phyloP scores from a whole-genome alignment of 2,888 invertebrate species.

The Argyra leucocephala region DNA sequence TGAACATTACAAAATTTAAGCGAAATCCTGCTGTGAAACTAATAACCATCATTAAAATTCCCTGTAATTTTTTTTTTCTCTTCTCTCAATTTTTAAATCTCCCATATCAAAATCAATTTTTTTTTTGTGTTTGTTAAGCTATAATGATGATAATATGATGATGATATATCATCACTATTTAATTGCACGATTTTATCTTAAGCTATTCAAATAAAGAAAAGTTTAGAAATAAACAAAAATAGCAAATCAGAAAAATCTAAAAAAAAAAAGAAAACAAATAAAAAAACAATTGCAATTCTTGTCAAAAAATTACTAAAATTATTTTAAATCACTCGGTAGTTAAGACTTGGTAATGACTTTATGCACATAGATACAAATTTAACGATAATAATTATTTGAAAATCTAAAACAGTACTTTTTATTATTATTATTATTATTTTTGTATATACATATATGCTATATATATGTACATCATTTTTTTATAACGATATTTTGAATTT shows the following conservation, averaged over 20 bases:
- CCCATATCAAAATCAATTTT: neutral
- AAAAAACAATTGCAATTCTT: neutral
- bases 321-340: constrained; percentile 6
- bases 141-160: neutral
- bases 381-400: neutral
- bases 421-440: too few relatives aligned
- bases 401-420: too few relatives aligned
- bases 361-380: neutral
- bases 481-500: too few relatives aligned
- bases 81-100: neutral
- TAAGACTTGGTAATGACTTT: neutral
- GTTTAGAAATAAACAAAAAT: neutral
- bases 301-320: constrained; percentile 6
- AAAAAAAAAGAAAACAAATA: neutral
- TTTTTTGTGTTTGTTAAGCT: too few relatives aligned
- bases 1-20: too few relatives aligned
- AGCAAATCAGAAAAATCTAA: neutral
- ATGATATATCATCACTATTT: neutral
- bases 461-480: too few relatives aligned
- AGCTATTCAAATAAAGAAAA: neutral
- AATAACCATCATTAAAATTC: too few relatives aligned
- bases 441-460: too few relatives aligned
- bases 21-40: too few relatives aligned
- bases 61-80: neutral
- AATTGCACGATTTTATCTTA: neutral